Evolutionary conservation across 2,113 vertebrate genomes (phyloP).

Genomic region (Chaetodon trifascialis): DNA sequence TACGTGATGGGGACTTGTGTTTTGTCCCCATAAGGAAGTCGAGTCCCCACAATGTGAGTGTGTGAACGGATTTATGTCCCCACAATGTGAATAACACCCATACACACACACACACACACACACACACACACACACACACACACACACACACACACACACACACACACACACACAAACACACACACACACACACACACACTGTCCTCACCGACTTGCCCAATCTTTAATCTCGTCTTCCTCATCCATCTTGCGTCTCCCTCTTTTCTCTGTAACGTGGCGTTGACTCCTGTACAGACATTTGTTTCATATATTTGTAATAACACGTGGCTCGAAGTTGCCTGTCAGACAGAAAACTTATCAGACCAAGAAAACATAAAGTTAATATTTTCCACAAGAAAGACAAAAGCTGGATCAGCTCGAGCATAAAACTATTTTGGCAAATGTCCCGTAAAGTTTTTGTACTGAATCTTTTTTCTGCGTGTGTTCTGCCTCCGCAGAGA

Average conservation of each 20-base stretch:
- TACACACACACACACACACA: slow-evolving; percentile 3
- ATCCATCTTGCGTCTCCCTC: no score
- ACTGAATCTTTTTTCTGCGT: not conserved
- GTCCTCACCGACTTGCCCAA: no score
- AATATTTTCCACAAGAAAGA: not conserved
- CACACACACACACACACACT: no score
- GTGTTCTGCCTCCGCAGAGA: not conserved
- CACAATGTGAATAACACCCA: no score
- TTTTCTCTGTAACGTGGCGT: no score
- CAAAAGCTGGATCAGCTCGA: not conserved
- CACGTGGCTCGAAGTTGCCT: not conserved
- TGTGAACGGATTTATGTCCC: no score
- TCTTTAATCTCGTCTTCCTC: no score
- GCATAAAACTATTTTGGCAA: not conserved
- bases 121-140: slow-evolving; percentile 33
- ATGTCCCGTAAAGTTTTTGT: not conserved
- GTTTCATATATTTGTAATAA: not conserved
- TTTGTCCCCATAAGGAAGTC: no score
- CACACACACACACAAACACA: no score
- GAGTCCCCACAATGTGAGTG: no score
- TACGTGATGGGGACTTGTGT: no score
- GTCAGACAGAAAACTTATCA: not conserved
- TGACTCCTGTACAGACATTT: not conserved
- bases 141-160: slow-evolving; percentile 28
- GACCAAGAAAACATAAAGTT: not conserved